Conservation (phyloP, 2,113 vertebrate species). For the Psephotus haematonotus region DNA sequence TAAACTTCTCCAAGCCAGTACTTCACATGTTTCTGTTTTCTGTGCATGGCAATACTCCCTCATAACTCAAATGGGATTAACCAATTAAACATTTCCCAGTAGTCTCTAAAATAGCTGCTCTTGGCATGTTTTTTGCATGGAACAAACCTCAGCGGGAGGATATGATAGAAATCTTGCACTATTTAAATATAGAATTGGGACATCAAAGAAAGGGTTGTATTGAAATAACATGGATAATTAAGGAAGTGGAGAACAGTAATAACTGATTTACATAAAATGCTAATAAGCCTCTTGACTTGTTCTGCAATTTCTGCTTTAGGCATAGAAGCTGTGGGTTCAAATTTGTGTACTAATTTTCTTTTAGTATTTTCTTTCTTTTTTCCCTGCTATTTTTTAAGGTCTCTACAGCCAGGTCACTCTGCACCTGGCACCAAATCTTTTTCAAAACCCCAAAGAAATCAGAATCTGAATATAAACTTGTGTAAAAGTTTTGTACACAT, state of each 20-base stretch:
- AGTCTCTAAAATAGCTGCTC: constrained; percentile 91
- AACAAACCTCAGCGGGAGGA: constrained; percentile 92
- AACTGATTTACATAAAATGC: constrained; percentile 98
- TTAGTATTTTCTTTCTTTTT: constrained; percentile 59
- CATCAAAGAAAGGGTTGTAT: constrained; percentile 96
- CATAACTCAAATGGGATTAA: constrained; percentile 88
- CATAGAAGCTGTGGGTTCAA: constrained; percentile 76
- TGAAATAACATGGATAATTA: constrained; percentile 99
- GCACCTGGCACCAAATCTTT: neutral
- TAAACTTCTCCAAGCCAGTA: constrained; percentile 77
- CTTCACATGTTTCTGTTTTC: constrained; percentile 80
- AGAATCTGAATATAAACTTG: neutral
- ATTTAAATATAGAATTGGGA: constrained; percentile 99
- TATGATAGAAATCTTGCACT: constrained; percentile 93
- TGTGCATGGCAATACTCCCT: constrained; percentile 78
- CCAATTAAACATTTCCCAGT: constrained; percentile 92
- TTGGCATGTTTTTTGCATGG: constrained; percentile 96
- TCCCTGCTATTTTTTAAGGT: neutral
- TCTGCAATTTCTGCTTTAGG: constrained; percentile 83
- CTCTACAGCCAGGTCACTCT: constrained; percentile 10
- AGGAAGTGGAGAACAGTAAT: constrained; percentile 96
- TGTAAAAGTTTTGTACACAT: neutral
- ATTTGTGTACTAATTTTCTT: constrained; percentile 81
- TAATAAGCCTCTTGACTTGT: constrained; percentile 96
- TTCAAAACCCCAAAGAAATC: neutral